phyloP scores from a whole-genome alignment of 2,888 invertebrate genomes.

The Conomelus anceps region DNA sequence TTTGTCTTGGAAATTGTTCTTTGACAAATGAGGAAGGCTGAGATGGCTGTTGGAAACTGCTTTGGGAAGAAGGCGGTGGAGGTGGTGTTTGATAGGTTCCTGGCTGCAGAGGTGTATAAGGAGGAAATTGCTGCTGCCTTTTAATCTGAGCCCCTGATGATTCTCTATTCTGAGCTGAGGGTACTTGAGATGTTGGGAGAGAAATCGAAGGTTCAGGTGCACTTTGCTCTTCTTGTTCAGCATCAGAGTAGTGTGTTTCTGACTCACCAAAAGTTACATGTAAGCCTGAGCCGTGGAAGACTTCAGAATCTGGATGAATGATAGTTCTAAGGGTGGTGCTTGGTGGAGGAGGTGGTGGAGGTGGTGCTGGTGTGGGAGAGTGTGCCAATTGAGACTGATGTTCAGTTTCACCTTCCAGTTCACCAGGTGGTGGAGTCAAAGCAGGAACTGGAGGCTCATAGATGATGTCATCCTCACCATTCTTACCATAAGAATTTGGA shows the following conservation, averaged over 20 bases:
- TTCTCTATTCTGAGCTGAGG: conserved; percentile 25
- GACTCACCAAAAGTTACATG: conserved; percentile 71
- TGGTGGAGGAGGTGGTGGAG: conserved; percentile 48
- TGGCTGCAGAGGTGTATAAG: conserved; percentile 24
- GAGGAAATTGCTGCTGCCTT: conserved; percentile 18
- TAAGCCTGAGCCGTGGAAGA: conserved; percentile 68
- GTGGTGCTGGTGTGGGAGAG: conserved; percentile 24
- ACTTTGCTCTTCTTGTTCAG: conserved; percentile 23
- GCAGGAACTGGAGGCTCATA: conserved; percentile 77
- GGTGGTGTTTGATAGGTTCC: conserved; percentile 27
- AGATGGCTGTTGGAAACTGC: conserved; percentile 41
- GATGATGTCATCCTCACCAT: conserved; percentile 61
- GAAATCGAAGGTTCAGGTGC: conserved; percentile 29
- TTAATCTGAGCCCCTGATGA: conserved; percentile 23
- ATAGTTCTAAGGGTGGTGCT: conserved; percentile 76
- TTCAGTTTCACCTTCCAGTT: conserved; percentile 43
- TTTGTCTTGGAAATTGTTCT: conserved; percentile 32
- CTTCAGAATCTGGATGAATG: conserved; percentile 79
- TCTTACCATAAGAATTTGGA: conserved; percentile 50
- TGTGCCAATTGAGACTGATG: conserved; percentile 14
- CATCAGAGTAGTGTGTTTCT: conserved; percentile 40
- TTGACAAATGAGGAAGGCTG: conserved; percentile 25
- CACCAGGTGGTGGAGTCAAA: conserved; percentile 61
- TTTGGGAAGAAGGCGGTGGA: conserved; percentile 26
- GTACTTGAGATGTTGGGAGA: conserved; percentile 22